Conservation (phyloP, 1,140 invertebrate species). For the Penaeus chinensis region DNA sequence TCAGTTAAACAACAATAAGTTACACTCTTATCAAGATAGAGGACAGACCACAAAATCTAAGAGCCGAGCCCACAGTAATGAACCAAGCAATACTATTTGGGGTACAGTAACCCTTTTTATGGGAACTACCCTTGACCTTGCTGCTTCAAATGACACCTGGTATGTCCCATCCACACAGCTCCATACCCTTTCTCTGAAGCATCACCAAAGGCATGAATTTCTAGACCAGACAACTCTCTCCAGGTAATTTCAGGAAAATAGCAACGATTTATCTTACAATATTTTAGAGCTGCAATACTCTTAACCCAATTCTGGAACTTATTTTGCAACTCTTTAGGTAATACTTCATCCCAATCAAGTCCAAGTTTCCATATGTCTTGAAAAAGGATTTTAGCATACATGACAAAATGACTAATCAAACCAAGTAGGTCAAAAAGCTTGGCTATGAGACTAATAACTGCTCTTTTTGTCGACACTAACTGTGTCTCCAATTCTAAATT, state of each 20-base stretch:
- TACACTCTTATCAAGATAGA: neutral
- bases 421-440: conserved; percentile 30
- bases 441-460: conserved; percentile 31
- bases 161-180: no score
- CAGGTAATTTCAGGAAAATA: no score
- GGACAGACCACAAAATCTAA: neutral
- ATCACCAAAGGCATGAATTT: no score
- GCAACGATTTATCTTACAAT: no score
- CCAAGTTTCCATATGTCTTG: conserved; percentile 34
- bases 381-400: conserved; percentile 38
- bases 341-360: conserved; percentile 17
- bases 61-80: conserved; percentile 1
- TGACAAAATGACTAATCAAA: conserved; percentile 37
- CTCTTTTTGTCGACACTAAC: conserved; percentile 28
- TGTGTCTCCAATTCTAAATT: conserved; percentile 7
- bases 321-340: neutral
- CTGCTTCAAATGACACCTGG: neutral
- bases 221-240: no score
- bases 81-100: neutral
- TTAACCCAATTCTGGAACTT: no score
- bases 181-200: no score
- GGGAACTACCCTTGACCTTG: neutral
- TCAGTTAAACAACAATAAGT: neutral
- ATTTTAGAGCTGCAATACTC: no score
- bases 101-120: conserved; percentile 16